Evolutionary conservation across 35 echinoderm and acorn worm species (phyloP), one percentile per base, ranked within the genome.

Genomic region (Holothuria glaberrima): DNA sequence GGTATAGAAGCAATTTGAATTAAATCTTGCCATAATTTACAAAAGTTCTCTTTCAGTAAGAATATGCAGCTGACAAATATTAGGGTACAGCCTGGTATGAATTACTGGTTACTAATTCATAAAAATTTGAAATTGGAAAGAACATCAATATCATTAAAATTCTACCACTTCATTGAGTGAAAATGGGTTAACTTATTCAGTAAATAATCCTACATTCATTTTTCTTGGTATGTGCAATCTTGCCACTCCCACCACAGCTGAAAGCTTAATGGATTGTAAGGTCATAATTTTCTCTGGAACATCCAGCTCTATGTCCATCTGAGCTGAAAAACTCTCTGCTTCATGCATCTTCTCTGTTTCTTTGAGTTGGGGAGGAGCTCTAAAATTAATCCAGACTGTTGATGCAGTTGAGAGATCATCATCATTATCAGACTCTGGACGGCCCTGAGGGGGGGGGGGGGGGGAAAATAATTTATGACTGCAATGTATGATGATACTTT

Each of bases 271-370:
- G 14, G 65, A 68, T 38, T 90, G 83, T 50, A 97, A 70, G 6
- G 95, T 57, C 58, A 97, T 30, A 30, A 70, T 70, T 12, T 73
- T 52, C 22, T 89, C 73, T n/a, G 95, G 95, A 1, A 94, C 93
- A 41, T 98, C 95, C 48, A 98, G 70, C 50, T 92, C 93, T 18
- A 92, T 61, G 52, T 98, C 80, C 32, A 98, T 35, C 44, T 90
- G 75, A 31, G 90, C 89, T 3, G 75, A 88, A 16, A 92, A 69
- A 27, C 31, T 65, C 59, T 98, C 95, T 9, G 95, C 89, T 22
- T 78, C 74, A 21, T 78, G 33, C n/a, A 25, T 84, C 9, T 61
- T 16, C 19, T 7, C 41, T 12, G 58, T 31, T 14, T 78, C 48
- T 12, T 83, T 31, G 0, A 54, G 18, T 44, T 68, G 36, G 5